These are phyloP conservation scores for Leucophenga varia DNA, from an alignment of 1,140 invertebrate genomes.

Conservation along the genomic window DNA sequence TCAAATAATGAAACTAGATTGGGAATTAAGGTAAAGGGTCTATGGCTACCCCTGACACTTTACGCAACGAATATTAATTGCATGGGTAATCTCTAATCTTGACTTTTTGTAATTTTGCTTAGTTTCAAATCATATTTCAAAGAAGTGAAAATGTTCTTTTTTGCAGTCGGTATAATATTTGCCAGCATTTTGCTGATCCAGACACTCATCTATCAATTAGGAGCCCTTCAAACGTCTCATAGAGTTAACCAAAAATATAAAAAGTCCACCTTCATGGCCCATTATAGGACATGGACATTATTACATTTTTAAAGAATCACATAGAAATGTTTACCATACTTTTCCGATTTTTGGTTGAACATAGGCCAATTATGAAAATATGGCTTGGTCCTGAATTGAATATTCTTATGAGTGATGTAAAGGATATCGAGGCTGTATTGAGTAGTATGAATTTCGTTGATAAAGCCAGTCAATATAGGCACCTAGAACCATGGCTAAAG, in stretches of 20 bases:
- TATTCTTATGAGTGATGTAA: constrained; percentile 35
- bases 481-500: constrained; percentile 72
- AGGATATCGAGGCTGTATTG: constrained; percentile 41
- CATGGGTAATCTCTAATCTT: too few relatives aligned
- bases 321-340: constrained; percentile 22
- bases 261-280: constrained; percentile 32
- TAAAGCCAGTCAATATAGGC: constrained; percentile 62
- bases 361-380: too few relatives aligned
- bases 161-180: too few relatives aligned
- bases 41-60: too few relatives aligned
- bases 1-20: too few relatives aligned
- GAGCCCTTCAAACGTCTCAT: constrained; percentile 43
- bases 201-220: constrained; percentile 38
- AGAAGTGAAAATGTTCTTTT: too few relatives aligned
- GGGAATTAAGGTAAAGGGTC: too few relatives aligned
- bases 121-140: too few relatives aligned
- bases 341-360: too few relatives aligned
- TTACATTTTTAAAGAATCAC: constrained; percentile 34
- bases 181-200: too few relatives aligned
- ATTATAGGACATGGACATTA: constrained; percentile 44
- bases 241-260: constrained; percentile 35
- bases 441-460: constrained; percentile 39
- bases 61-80: too few relatives aligned
- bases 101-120: too few relatives aligned
- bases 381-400: constrained; percentile 48